Base-by-base conservation (phyloP, 1,140 invertebrate species). In the Diachasmimorpha longicaudata region DNA sequence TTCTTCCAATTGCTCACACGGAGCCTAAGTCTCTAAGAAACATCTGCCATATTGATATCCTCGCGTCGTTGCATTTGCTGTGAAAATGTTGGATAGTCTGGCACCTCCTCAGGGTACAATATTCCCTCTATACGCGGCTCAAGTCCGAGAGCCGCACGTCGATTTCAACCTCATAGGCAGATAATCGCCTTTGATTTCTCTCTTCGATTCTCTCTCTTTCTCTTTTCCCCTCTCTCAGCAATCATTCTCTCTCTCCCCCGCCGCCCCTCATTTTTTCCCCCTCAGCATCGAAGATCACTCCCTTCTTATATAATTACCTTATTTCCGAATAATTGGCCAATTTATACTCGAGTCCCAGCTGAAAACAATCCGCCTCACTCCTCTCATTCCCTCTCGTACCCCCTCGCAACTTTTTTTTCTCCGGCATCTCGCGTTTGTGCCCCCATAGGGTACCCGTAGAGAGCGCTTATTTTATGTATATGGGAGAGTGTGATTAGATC, bases 281-380 rank as follows among this genome's bases (percentile, higher is more conserved):
- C 72, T 75, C 74, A 75, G 78, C 83, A 85, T 85, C 82, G 81
- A 81, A 86, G 86, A 88, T 88, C 86, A 88, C 85, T 87, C 86
- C 83, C 85, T 86, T 87, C 85, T 88, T 88, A 87, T 88, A 87
- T 88, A 88, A 88, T 88, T 88, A 88, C 86, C 86, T 88, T 88
- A 88, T 88, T 88, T 88, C 86, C 87, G 85, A 88, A 88, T 88
- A 88, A 88, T 88, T 88, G 86, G 86, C 86, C 87, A 88, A 88
- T 88, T 88, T 88, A 88, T 88, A 88, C 87, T 88, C 85, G 85
- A 87, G 86, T 87, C 84, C 84, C 86, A 88, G 86, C 86, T 88
- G 86, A 88, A 88, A 88, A 89, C 86, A 89, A 88, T 88, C 86
- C 85, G 80, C 82, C 78, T 79, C 74, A 75, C 74, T 75, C 69